phyloP scores from a whole-genome alignment of 2,888 invertebrate genomes.

The Lumbricus terrestris region DNA sequence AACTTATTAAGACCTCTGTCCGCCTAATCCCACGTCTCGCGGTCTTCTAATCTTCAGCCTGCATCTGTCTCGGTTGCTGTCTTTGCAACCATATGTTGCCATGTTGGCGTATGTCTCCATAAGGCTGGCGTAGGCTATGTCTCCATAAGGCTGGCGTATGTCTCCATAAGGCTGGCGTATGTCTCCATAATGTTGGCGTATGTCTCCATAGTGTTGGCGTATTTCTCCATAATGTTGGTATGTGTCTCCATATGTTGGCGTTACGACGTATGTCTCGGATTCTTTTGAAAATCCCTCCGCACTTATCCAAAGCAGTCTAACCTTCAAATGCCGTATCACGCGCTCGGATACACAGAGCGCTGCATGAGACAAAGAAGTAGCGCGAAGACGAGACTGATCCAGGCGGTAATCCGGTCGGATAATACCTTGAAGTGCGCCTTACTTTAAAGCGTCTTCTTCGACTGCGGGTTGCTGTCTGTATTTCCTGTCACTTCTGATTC shows the following conservation, averaged over 20 bases:
- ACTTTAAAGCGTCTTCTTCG: not conserved
- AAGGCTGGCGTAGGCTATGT: no score
- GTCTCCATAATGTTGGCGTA: no score
- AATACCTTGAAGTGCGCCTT: not conserved
- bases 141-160: no score
- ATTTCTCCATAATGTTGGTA: no score
- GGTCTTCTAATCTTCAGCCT: not conserved
- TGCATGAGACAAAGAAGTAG: constrained; percentile 22
- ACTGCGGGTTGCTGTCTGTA: not conserved
- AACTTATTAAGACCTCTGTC: not conserved
- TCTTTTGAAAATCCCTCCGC: not conserved
- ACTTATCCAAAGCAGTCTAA: not conserved
- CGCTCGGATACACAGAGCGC: constrained; percentile 20
- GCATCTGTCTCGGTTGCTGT: not conserved
- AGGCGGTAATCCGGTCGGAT: not conserved
- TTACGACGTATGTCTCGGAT: not conserved
- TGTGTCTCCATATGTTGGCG: not conserved
- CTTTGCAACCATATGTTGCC: no score
- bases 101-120: no score
- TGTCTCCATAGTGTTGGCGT: no score
- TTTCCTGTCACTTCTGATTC: not conserved
- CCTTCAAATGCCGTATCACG: not conserved
- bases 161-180: no score
- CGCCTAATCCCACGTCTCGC: not conserved
- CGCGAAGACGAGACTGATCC: constrained; percentile 20